phyloP scores from a whole-genome alignment of 2,888 invertebrate genomes.

The Trichogramma dendrolimi region DNA sequence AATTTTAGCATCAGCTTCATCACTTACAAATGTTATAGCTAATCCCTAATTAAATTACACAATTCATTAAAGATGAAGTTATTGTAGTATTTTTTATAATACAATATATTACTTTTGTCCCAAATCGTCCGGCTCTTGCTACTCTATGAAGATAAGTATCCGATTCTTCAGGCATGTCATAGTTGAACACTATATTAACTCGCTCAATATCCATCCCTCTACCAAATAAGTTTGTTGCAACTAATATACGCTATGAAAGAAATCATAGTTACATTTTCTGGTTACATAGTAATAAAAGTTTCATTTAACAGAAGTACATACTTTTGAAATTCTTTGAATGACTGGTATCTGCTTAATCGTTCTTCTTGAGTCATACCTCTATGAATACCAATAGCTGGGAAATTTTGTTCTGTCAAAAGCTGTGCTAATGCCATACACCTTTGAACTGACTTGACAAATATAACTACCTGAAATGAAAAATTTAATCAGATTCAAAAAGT shows the following conservation, averaged over 20 bases:
- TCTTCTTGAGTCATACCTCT: conserved; percentile 97
- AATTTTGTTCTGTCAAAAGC: conserved; percentile 94
- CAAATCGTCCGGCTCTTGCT: conserved; percentile 96
- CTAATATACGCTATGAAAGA: conserved; percentile 74
- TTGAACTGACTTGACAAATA: conserved; percentile 98
- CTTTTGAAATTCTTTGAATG: conserved; percentile 99
- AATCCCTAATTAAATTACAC: conserved; percentile 92
- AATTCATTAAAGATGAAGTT: conserved; percentile 62
- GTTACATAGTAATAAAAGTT: no score
- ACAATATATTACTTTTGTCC: conserved; percentile 70
- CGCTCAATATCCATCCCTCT: conserved; percentile 99
- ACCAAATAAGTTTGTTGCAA: conserved; percentile 98
- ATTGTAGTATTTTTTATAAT: no score
- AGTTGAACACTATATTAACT: conserved; percentile 99
- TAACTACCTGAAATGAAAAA: conserved; percentile 59
- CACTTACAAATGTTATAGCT: conserved; percentile 97
- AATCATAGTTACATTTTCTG: no score
- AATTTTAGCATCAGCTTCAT: conserved; percentile 95
- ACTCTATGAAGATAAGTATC: conserved; percentile 98
- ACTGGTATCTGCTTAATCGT: conserved; percentile 90
- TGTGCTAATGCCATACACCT: conserved; percentile 94
- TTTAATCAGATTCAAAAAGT: neutral
- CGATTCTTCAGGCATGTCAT: conserved; percentile 99
- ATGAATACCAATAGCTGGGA: conserved; percentile 98
- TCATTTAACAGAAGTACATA: no score